phyloP scores from a whole-genome alignment of 1,140 invertebrate genomes.

The Rhizoglyphus robini region DNA sequence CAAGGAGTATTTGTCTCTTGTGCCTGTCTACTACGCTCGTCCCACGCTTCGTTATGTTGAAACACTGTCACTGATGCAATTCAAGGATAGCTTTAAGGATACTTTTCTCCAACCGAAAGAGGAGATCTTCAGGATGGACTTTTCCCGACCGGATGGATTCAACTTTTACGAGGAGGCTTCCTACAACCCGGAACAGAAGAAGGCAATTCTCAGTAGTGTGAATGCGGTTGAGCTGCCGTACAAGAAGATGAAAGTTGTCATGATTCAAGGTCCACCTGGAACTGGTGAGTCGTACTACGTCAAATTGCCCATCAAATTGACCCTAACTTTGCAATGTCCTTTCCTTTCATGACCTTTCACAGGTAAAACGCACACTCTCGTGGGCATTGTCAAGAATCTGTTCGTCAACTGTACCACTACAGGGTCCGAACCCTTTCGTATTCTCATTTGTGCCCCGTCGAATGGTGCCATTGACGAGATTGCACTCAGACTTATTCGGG shows the following conservation, averaged over 20 bases:
- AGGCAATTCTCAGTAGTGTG: background rate
- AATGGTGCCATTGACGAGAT: conserved; percentile 68
- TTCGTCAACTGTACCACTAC: conserved; percentile 22
- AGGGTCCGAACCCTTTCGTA: conserved; percentile 30
- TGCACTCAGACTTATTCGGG: conserved; percentile 35
- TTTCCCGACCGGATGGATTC: background rate
- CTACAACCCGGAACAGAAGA: background rate
- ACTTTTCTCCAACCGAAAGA: background rate
- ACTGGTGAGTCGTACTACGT: too few species aligned
- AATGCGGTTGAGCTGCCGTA: background rate
- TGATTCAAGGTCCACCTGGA: conserved; percentile 55
- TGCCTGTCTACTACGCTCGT: background rate
- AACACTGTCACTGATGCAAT: background rate
- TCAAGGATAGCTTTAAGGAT: background rate
- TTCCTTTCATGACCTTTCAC: too few species aligned
- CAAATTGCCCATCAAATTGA: too few species aligned
- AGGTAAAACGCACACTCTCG: conserved; percentile 54
- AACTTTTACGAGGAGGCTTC: background rate
- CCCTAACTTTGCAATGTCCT: too few species aligned
- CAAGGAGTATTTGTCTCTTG: background rate
- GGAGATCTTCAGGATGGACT: background rate
- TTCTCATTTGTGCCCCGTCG: conserved; percentile 63
- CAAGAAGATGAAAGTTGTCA: background rate
- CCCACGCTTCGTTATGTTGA: conserved; percentile 9
- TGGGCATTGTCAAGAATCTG: conserved; percentile 48